Evolutionary conservation across 2,888 invertebrate genomes (phyloP), one percentile per base, ranked within the genome.

Genomic region (Cheilosia vernalis): DNA sequence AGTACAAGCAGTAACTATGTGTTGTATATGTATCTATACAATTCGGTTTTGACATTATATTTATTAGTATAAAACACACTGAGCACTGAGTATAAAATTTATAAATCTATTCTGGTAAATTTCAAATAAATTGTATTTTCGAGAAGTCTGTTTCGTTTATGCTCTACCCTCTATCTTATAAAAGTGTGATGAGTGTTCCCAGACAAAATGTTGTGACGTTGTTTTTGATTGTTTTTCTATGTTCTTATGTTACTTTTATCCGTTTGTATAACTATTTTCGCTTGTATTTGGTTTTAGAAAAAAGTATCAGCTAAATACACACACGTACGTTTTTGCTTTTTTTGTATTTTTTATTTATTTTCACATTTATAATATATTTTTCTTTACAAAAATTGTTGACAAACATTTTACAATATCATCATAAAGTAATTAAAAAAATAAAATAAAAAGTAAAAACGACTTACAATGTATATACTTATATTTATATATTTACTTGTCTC

Each of bases 251-350:
- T 58, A 5, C 17, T 42, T 66, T 60, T 63, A 69, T 61, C 24
- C 51, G 61, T 47, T 70, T 70, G 30, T 33, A 19, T n/a, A 24
- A 60, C 53, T 76, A 49, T 74, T 76, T 80, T 70, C 44, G 21
- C n/a, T 72, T 64, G 30, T 10, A 17, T 72, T 79, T 88, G 88
- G 87, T 88, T 88, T 88, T 89, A 69, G 87, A 80, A 87, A 88
- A 88, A 87, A 88, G 88, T 89, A 90, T 89, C 88, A 88, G 89
- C 79, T 73, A 82, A 81, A 77, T 90, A 89, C 89, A 90, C 90
- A 89, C 89, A 89, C 91, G 89, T 89, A 89, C 56, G 47, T 88
- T 89, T 82, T 78, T 88, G 64, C 80, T 44, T 53, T 73, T 82
- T 58, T 56, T 44, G 64, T 77, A 63, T 66, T 87, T 21, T 87